Evolutionary conservation across 1,140 invertebrate genomes (phyloP).

Genomic region (Cepaea nemoralis): DNA sequence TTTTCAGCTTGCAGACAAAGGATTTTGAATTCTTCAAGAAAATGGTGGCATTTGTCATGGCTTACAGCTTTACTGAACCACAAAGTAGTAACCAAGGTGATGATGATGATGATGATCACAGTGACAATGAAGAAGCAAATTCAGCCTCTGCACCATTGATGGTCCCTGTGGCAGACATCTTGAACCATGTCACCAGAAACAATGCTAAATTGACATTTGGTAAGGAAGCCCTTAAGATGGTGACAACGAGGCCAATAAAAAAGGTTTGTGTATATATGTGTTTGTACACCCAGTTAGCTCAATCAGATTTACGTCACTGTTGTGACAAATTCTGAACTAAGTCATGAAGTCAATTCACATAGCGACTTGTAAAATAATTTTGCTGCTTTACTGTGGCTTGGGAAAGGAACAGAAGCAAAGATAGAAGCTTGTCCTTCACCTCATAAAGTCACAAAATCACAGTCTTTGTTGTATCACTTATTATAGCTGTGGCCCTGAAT

Average conservation of each 20-base stretch:
- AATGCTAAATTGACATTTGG: conserved; percentile 71
- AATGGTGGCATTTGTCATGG: conserved; percentile 73
- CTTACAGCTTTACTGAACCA: conserved; percentile 73
- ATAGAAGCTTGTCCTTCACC: no score
- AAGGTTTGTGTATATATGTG: conserved; percentile 55
- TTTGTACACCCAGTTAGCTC: not conserved
- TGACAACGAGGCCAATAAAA: conserved; percentile 63
- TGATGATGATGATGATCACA: conserved; percentile 43
- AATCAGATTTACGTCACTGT: no score
- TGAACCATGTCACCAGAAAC: conserved; percentile 72
- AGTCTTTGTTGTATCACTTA: no score
- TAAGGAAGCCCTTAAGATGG: conserved; percentile 68
- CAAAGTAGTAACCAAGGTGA: conserved; percentile 5
- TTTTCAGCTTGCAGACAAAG: no score
- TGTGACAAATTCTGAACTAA: no score
- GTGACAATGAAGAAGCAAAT: conserved; percentile 50
- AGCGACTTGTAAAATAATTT: no score
- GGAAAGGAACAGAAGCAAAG: no score
- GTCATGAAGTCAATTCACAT: no score
- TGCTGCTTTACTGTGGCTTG: no score
- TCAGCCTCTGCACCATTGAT: conserved; percentile 66
- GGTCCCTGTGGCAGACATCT: conserved; percentile 72
- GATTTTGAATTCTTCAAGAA: conserved; percentile 68
- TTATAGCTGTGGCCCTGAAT: no score
- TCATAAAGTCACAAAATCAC: no score